phyloP scores from a whole-genome alignment of 2,113 vertebrate species.

The Lepus europaeus region DNA sequence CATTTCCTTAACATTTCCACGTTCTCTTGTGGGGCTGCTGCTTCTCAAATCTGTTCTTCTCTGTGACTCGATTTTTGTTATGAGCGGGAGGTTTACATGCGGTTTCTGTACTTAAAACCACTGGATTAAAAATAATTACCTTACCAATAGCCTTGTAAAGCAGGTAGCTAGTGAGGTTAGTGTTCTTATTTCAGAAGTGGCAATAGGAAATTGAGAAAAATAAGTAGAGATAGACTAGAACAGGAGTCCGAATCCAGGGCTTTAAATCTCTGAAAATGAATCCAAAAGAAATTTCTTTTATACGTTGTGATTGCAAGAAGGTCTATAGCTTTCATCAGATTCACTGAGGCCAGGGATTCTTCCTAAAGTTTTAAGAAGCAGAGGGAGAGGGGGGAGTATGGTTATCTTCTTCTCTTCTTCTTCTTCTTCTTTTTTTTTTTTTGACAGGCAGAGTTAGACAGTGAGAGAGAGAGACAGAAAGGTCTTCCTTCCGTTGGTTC shows the following conservation, averaged over 20 bases:
- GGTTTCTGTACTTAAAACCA: not conserved
- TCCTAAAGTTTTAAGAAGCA: not conserved
- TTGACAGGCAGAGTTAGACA: too few species aligned
- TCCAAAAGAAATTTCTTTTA: not conserved
- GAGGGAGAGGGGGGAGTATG: too few species aligned
- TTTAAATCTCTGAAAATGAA: constrained; percentile 43
- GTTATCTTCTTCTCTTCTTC: too few species aligned
- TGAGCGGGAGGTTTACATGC: not conserved
- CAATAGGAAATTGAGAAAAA: not conserved
- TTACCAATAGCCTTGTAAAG: constrained; percentile 16
- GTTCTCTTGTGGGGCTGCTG: not conserved
- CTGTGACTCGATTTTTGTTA: not conserved
- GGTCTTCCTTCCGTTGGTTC: too few species aligned
- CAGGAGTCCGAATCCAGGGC: not conserved
- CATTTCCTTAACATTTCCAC: not conserved
- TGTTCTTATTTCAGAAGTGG: constrained; percentile 22
- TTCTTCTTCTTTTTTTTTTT: too few species aligned
- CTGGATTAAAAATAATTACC: not conserved
- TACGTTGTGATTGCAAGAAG: not conserved
- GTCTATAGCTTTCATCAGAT: not conserved
- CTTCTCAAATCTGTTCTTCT: not conserved
- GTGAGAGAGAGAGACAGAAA: too few species aligned
- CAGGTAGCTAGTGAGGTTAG: not conserved
- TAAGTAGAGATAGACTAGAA: not conserved
- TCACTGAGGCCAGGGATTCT: not conserved